Evolutionary conservation across 2,888 invertebrate genomes (phyloP).

Genomic region (Acanthopleura granulata): DNA sequence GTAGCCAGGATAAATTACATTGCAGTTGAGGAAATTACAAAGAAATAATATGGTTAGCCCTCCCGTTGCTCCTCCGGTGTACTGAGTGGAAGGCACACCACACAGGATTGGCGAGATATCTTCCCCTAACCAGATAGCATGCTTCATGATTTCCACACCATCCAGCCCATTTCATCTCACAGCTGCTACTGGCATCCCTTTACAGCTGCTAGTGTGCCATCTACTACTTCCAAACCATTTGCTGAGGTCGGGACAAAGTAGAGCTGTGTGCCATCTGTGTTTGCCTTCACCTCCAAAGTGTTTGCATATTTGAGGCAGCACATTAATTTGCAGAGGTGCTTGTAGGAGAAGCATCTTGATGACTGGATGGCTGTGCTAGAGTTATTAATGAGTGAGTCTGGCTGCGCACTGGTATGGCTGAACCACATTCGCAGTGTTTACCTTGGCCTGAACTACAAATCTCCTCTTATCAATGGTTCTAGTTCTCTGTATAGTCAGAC

Average conservation of each 20-base stretch:
- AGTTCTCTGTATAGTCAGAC: too few relatives aligned
- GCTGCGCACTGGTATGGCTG: neutral
- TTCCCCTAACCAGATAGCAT: slow-evolving; percentile 9
- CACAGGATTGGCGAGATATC: neutral
- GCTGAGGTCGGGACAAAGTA: neutral
- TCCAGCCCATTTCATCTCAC: neutral
- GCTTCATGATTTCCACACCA: slow-evolving; percentile 14
- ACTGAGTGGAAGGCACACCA: neutral
- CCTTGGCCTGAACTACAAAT: too few relatives aligned
- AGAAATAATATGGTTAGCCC: slow-evolving; percentile 17
- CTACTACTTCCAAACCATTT: neutral
- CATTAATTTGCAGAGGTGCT: slow-evolving; percentile 13
- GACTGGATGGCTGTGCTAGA: neutral
- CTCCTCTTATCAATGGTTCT: too few relatives aligned
- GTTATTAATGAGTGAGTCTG: neutral
- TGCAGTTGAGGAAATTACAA: slow-evolving; percentile 17
- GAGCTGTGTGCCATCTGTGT: neutral
- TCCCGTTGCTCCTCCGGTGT: neutral
- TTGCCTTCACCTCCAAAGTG: slow-evolving; percentile 1
- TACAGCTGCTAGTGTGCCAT: neutral
- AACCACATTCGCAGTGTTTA: too few relatives aligned
- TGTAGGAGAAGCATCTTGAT: neutral
- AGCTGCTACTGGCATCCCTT: neutral
- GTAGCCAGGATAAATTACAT: neutral
- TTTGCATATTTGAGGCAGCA: slow-evolving; percentile 4